Base-by-base conservation (phyloP, 2,797 vertebrate genomes). In the Cephalopachus bancanus region DNA sequence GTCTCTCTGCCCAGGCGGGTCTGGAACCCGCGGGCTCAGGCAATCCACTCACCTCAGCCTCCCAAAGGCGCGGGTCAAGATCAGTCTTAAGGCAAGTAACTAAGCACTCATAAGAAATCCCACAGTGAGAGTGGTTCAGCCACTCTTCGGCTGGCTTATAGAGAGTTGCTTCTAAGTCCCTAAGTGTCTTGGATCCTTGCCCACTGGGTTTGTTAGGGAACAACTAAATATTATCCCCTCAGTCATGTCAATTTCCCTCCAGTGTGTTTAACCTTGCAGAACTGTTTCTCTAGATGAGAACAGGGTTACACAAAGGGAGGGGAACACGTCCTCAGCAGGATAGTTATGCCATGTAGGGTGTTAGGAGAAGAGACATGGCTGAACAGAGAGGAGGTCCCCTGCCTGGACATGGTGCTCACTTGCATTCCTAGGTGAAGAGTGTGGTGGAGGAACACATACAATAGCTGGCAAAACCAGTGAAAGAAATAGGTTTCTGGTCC, bases 221-320 rank as follows among this genome's bases (percentile, higher is more conserved):
- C 53, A 85, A 24, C 37, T 93, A 92, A 90, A 71, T 80, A 87
- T 44, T 15, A 10, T 75, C 62, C 83, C 24, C 49, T 78, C 26
- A 4, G 20, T 83, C 74, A 80, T 5, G 26, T 76, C 86, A 51
- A 30, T 88, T n/a, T 96, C 30, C 16, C 67, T 96, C 62, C 72
- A 94, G 55, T 80, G 49, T 30, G 59, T 80, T 79, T 96, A 89
- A 78, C 83, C 87, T 93, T 60, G 3, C 67, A 69, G 60, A 93
- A 16, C 44, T 71, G 3, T 84, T 96, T 97, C 84, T 83, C 79
- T 75, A 80, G 64, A 80, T 78, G n/a, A 91, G 65, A 87, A 89
- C 26, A 97, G 88, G 79, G 78, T 96, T 94, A 72, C 11, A 17
- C 33, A 55, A 96, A 95, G 33, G 60, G 16, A 67, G 96, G 14